These are phyloP conservation scores for Octodon degus DNA, from an alignment of 2,113 vertebrate genomes.

Conservation along the genomic window DNA sequence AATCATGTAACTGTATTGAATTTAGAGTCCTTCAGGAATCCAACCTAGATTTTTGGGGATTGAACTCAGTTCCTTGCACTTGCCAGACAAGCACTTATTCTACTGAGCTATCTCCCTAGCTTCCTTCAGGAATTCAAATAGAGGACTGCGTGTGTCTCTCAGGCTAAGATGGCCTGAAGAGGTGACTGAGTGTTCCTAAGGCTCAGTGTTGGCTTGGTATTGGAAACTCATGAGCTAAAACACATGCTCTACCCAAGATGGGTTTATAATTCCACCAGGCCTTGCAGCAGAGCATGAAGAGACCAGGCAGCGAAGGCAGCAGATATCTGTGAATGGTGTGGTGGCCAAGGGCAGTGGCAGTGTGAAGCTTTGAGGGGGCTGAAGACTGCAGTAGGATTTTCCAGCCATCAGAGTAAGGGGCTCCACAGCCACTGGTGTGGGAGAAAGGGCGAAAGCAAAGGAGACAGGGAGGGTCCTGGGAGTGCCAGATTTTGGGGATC, in stretches of 20 bases:
- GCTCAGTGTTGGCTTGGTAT: background rate
- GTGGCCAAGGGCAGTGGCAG: too few species aligned
- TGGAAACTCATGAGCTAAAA: background rate
- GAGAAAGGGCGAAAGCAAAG: background rate
- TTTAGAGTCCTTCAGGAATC: background rate
- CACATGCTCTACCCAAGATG: background rate
- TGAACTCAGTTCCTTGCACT: too few species aligned
- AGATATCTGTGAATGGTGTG: background rate
- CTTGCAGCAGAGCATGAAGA: background rate
- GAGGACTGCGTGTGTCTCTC: background rate
- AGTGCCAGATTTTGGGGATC: background rate
- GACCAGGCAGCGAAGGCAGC: background rate
- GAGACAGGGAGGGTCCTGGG: background rate
- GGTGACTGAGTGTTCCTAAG: background rate
- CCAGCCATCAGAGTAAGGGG: background rate
- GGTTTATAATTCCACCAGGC: background rate
- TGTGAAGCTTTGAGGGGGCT: background rate
- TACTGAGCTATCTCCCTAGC: too few species aligned
- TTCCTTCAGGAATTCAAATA: background rate
- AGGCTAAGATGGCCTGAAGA: background rate
- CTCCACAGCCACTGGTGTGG: background rate
- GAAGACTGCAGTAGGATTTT: background rate
- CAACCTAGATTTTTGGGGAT: too few species aligned
- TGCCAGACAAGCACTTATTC: too few species aligned
- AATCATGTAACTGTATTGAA: slow-evolving; percentile 28